Evolutionary conservation across 2,797 vertebrate genomes (phyloP), one percentile per base, ranked within the genome.

Genomic region (Lemur catta): DNA sequence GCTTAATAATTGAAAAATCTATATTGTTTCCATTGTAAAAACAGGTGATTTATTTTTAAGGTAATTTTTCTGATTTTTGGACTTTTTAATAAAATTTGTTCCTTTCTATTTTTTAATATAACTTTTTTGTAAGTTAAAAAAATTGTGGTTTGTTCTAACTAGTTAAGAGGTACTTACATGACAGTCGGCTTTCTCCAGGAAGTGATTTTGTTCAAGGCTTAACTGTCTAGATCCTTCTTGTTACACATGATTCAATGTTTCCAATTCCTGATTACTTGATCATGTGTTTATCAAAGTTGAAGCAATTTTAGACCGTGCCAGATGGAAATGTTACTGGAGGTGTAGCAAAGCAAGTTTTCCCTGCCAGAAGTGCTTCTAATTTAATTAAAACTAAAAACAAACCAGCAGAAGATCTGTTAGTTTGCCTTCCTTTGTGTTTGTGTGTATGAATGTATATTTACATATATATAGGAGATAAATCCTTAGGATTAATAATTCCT

Each of bases 301-400:
- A 98, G 97, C 98, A 97, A 98, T 97, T 98, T 98, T 55, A 94
- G 98, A 97, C 96, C 35, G 91, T 94, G 97, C 97, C 98, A 98
- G 98, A 98, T 98, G 98, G 98, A 97, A 97, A 89, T 96, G 89
- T 86, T 98, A 96, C 97, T 96, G 94, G 93, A 97, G 96, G 97
- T 97, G 97, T 98, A 91, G 87, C 95, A 85, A 85, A 84, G 97
- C 97, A 55, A 96, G 84, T 85, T 97, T 98, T 98, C 97, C 63
- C 97, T 96, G 94, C 96, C 98, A 95, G 96, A 96, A 98, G 97
- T 93, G 96, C 96, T 97, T 97, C 95, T 98, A 96, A 97, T 98
- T 98, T 97, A 98, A 98, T 99, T 98, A 98, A 98, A 98, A 96
- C 96, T 98, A 96, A 98, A 97, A 98, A 98, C 43, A 97, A 86